Conservation (phyloP, 2,113 vertebrate species). For the Eulemur rufifrons region DNA sequence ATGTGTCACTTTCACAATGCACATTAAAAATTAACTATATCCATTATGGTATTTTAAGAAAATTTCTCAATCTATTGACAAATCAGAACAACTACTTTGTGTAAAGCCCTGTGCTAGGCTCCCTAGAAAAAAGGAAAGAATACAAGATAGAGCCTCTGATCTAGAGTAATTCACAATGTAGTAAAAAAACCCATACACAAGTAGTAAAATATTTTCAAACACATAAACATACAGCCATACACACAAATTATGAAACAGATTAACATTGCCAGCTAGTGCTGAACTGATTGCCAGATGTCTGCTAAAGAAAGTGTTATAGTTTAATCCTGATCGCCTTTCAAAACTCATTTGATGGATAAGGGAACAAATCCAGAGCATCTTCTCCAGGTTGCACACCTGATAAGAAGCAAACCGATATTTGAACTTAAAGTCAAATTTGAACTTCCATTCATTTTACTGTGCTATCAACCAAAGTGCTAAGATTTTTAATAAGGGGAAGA, state of each 20-base stretch:
- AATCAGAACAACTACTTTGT: background rate
- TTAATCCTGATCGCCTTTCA: background rate
- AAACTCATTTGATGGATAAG: background rate
- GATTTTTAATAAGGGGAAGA: background rate
- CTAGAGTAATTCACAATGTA: background rate
- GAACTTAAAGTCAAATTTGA: background rate
- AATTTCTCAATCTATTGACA: background rate
- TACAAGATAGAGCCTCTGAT: background rate
- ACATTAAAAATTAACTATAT: background rate
- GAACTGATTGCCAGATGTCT: background rate
- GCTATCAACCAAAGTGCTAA: background rate
- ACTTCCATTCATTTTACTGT: background rate
- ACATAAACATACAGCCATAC: background rate
- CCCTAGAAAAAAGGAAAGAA: background rate
- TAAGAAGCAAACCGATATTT: background rate
- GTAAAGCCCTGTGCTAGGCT: background rate
- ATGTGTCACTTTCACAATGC: background rate
- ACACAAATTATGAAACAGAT: background rate
- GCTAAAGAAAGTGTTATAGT: background rate
- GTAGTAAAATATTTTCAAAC: background rate
- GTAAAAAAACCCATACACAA: background rate
- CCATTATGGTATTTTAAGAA: background rate
- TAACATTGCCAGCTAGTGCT: background rate
- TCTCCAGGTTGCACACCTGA: background rate
- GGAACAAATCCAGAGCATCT: background rate